Base-by-base conservation (phyloP, 1,140 invertebrate genomes). In the Sinella curviseta region DNA sequence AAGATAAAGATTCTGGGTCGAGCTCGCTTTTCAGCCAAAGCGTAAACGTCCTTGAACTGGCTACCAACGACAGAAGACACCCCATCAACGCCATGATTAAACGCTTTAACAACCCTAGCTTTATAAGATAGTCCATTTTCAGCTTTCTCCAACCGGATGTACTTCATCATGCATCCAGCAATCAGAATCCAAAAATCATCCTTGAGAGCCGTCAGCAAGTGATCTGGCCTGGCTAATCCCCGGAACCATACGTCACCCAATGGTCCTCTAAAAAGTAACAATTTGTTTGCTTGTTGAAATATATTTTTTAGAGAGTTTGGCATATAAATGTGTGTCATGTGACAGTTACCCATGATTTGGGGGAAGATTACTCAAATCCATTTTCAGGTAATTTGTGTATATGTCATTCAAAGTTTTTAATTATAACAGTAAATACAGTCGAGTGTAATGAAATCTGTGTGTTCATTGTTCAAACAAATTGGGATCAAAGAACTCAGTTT, bases 151-250 rank as follows among this genome's bases (percentile, higher is more conserved):
- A 79, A 4, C 36, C 78, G 55, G 2, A 80, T 67, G n/a, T 80
- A 81, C n/a, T 77, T 77, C n/a, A 83, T 57, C 73, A 80, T 77
- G 54, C 82, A 81, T 39, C 78, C 82, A 26, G 39, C 77, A 4
- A 83, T 78, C 17, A 48, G n/a, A 8, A 75, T 36, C 3, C 16
- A 75, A 48, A 75, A 75, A 35, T 75, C 74, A n/a, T 70, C 65
- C 31, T n/a, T 70, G 26, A 70, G 2, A 8, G 65, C 65, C 24
- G 65, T 31, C 26, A 70, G 12, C 8, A 70, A 70, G 31, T 70
- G 28, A n/a, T 70, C 65, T 12, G 65, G 65, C 31, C 24, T 30
- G 1, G n/a, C 26, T 4, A 70, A 24, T 14, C 65, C 65, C 31
- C 65, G 65, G 14, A 70, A 33, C 65, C 65, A 70, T 16, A 70